These are phyloP conservation scores for Leptestheria dahalacensis DNA, from an alignment of 1,140 invertebrate genomes.

Conservation along the genomic window DNA sequence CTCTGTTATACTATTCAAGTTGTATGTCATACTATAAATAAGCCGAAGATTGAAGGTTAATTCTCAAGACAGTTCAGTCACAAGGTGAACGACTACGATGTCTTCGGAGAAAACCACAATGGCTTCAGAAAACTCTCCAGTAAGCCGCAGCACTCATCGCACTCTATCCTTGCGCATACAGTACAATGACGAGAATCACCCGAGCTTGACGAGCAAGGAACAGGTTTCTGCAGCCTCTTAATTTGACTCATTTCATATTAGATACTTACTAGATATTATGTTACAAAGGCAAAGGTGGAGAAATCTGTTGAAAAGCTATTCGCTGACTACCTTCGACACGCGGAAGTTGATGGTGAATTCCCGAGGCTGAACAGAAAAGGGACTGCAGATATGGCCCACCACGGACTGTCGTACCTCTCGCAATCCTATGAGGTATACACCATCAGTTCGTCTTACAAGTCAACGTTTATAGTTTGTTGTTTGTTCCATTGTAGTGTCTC, in stretches of 20 bases:
- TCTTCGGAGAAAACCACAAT: no score
- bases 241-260: no score
- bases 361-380: conserved; percentile 44
- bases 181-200: not conserved
- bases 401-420: conserved; percentile 48
- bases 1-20: no score
- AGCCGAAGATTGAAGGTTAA: no score
- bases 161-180: not conserved
- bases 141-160: not conserved
- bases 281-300: conserved; percentile 52
- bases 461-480: conserved; percentile 10
- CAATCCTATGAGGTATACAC: conserved; percentile 52
- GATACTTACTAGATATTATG: no score
- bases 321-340: conserved; percentile 38
- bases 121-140: no score
- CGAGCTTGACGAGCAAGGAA: not conserved
- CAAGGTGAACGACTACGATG: no score
- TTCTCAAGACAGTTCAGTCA: no score
- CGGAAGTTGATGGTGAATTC: conserved; percentile 34
- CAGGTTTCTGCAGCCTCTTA: no score
- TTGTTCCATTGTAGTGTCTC: conserved; percentile 41
- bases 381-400: conserved; percentile 52
- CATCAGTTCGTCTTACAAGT: no score
- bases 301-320: conserved; percentile 43
- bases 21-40: no score